Conservation (phyloP, 1,140 invertebrate genomes). For the Leptinotarsa defecta region DNA sequence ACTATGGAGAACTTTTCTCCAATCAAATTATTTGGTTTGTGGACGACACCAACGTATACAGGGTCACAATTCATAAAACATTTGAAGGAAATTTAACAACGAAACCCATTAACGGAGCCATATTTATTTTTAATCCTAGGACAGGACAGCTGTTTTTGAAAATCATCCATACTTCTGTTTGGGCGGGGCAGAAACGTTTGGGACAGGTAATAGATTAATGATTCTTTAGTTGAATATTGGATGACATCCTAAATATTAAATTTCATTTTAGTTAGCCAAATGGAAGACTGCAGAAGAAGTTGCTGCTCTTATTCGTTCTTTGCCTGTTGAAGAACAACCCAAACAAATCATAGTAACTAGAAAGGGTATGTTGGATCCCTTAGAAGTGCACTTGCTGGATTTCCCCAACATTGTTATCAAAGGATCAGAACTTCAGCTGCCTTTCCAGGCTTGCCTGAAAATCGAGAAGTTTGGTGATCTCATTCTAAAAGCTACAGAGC, state of each 20-base stretch:
- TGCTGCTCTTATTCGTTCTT: conserved; percentile 95
- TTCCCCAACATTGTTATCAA: conserved; percentile 99
- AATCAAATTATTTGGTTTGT: conserved; percentile 99
- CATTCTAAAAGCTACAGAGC: conserved; percentile 98
- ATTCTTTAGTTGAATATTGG: background rate
- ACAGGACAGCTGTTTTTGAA: conserved; percentile 99
- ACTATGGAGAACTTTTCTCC: conserved; percentile 98
- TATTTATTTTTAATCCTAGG: conserved; percentile 99
- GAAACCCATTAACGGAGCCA: conserved; percentile 99
- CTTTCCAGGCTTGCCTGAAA: conserved; percentile 98
- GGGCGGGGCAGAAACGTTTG: conserved; percentile 96
- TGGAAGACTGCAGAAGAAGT: conserved; percentile 99
- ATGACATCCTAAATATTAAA: too few species aligned
- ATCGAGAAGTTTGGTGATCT: conserved; percentile 99
- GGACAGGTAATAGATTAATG: conserved; percentile 63
- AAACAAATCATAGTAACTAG: conserved; percentile 99
- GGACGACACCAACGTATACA: conserved; percentile 98
- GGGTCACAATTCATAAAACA: conserved; percentile 99
- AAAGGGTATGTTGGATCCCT: conserved; percentile 99
- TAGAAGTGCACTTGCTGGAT: conserved; percentile 98
- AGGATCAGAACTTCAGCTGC: conserved; percentile 96
- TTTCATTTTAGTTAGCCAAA: conserved; percentile 79
- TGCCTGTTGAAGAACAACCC: conserved; percentile 99
- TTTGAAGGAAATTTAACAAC: conserved; percentile 99
- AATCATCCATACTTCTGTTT: conserved; percentile 99